These are phyloP conservation scores for Riparia riparia DNA, from an alignment of 2,113 vertebrate genomes.

Conservation along the genomic window DNA sequence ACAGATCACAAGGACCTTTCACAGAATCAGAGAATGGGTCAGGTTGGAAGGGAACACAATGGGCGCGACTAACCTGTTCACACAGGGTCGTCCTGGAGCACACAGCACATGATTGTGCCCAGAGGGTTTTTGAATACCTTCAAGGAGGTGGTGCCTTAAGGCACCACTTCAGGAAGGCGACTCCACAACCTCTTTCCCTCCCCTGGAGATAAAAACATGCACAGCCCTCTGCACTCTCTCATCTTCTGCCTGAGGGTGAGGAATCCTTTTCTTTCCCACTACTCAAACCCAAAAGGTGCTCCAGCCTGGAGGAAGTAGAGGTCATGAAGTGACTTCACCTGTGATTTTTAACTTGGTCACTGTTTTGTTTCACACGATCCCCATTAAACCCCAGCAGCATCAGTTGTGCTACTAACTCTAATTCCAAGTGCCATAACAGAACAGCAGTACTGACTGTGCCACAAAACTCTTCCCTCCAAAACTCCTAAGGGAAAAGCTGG, in stretches of 20 bases:
- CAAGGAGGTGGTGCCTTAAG: background rate
- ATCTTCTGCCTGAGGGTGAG: background rate
- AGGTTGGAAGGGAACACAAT: background rate
- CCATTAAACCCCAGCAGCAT: background rate
- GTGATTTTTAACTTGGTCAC: background rate
- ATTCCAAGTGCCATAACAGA: fast-evolving
- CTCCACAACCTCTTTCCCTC: background rate
- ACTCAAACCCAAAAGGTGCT: background rate
- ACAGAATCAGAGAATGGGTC: background rate
- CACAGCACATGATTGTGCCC: background rate
- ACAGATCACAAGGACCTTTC: background rate
- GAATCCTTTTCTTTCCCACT: background rate
- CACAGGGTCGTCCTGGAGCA: background rate
- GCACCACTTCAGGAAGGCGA: too few species aligned
- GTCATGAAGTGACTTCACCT: background rate
- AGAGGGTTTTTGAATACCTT: background rate
- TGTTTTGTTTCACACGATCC: background rate
- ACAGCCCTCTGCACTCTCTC: background rate
- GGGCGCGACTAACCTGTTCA: background rate
- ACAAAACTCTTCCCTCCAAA: background rate
- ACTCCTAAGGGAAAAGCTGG: background rate
- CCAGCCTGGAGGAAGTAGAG: background rate
- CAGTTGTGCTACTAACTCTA: background rate
- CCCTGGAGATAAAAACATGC: background rate
- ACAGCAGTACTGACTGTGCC: background rate